These are phyloP conservation scores for Erinaceus europaeus DNA, from an alignment of 2,113 vertebrate genomes.

Conservation along the genomic window DNA sequence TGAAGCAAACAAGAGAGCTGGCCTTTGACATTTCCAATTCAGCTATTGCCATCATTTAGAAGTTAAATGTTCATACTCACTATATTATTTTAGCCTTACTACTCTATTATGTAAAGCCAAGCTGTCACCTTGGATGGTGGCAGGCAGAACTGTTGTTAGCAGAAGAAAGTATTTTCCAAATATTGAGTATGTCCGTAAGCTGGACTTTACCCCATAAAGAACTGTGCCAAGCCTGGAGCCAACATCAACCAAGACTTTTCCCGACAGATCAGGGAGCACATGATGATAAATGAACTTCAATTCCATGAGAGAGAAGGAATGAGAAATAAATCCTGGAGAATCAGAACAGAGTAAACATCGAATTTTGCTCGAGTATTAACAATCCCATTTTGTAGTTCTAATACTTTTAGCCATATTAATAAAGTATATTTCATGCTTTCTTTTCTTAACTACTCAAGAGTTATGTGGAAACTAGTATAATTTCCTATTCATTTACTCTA, in stretches of 20 bases:
- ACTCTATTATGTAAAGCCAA: constrained; percentile 59
- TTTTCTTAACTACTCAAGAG: constrained; percentile 24
- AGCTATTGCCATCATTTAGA: not conserved
- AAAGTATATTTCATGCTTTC: constrained; percentile 10
- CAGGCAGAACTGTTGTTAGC: constrained; percentile 62
- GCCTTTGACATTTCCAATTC: constrained; percentile 41
- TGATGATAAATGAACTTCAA: constrained; percentile 93
- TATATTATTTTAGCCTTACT: constrained; percentile 2
- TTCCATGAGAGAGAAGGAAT: constrained; percentile 93
- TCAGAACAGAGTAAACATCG: constrained; percentile 74
- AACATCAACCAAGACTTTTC: constrained; percentile 90
- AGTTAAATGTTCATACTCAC: not conserved
- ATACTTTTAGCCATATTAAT: constrained; percentile 26
- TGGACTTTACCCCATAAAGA: constrained; percentile 89
- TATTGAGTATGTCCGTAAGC: constrained; percentile 73
- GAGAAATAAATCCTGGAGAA: constrained; percentile 93
- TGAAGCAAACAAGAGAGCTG: constrained; percentile 15
- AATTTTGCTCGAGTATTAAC: constrained; percentile 54
- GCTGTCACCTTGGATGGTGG: constrained; percentile 62
- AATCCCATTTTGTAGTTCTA: not conserved
- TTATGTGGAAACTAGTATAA: constrained; percentile 17
- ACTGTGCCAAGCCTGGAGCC: constrained; percentile 95
- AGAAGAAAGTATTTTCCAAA: constrained; percentile 75
- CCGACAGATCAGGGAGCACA: constrained; percentile 90
- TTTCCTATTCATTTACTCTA: not conserved